Conservation (phyloP, 2,888 invertebrate species). For the Melangyna quadrimaculata region DNA sequence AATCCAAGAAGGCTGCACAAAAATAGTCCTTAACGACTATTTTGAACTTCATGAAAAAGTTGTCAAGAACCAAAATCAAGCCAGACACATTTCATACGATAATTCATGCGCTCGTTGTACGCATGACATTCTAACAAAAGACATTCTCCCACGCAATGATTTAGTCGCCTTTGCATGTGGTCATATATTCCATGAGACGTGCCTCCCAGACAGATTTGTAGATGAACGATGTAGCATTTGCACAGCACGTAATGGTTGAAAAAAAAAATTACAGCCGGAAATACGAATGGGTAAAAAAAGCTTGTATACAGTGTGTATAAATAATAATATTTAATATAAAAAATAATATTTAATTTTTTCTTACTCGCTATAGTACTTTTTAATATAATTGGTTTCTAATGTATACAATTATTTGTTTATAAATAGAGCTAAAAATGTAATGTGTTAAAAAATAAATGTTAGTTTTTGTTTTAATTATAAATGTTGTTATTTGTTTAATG, state of each 20-base stretch:
- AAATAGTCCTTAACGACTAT: constrained; percentile 94
- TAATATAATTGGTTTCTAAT: constrained; percentile 6
- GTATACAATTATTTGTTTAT: constrained; percentile 7
- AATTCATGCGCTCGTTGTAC: constrained; percentile 91
- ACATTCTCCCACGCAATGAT: constrained; percentile 86
- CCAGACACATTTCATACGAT: constrained; percentile 86
- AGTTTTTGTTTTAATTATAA: not conserved
- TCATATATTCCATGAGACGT: constrained; percentile 93
- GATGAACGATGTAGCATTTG: constrained; percentile 75
- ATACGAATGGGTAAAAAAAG: not conserved
- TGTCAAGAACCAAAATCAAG: constrained; percentile 89
- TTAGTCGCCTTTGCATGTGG: constrained; percentile 93
- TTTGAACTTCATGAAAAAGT: constrained; percentile 92
- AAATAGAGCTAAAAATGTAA: not conserved
- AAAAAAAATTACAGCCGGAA: not conserved
- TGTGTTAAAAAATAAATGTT: constrained; percentile 16
- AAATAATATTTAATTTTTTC: constrained; percentile 11
- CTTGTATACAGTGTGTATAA: constrained; percentile 69
- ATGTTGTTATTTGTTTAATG: not conserved
- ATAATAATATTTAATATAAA: not conserved
- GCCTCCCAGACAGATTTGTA: constrained; percentile 83
- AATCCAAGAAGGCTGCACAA: constrained; percentile 93
- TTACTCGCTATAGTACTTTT: constrained; percentile 29
- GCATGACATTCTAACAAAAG: constrained; percentile 88
- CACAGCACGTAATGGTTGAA: constrained; percentile 46